Evolutionary conservation across 2,797 vertebrate genomes (phyloP).

Genomic region (Gymnopithys bicolor): DNA sequence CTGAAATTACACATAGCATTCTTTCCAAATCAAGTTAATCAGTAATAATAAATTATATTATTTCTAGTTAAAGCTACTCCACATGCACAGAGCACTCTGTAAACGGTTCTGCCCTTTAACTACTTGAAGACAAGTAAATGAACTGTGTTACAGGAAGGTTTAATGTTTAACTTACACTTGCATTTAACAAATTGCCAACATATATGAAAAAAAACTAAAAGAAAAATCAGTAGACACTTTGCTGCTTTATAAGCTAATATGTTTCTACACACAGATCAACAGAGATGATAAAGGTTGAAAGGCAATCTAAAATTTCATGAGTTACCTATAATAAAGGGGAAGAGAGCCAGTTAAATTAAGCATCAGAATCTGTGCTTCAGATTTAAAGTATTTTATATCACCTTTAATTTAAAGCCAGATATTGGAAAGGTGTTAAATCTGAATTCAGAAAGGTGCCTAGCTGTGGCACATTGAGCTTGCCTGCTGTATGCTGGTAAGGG

Average conservation of each 20-base stretch:
- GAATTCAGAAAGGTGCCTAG: not conserved
- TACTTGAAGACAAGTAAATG: not conserved
- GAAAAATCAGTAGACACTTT: not conserved
- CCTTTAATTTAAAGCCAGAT: not conserved
- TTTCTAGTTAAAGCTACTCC: not conserved
- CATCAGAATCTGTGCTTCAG: not conserved
- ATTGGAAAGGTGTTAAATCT: not conserved
- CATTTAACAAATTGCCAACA: not conserved
- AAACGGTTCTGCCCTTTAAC: not conserved
- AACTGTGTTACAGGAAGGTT: not conserved
- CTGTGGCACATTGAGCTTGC: not conserved
- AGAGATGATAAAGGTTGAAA: not conserved
- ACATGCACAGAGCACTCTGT: not conserved
- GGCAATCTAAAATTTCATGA: slow-evolving; percentile 1
- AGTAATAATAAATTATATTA: not conserved
- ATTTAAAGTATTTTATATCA: not conserved
- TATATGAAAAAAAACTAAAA: not conserved
- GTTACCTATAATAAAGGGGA: not conserved
- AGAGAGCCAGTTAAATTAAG: not conserved
- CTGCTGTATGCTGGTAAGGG: not conserved
- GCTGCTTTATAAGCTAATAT: not conserved
- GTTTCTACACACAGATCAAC: not conserved
- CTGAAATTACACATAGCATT: not conserved
- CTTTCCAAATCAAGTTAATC: not conserved
- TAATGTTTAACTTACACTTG: not conserved